Conservation (phyloP, 2,888 invertebrate genomes). For the Pachliopta kotzebuea region DNA sequence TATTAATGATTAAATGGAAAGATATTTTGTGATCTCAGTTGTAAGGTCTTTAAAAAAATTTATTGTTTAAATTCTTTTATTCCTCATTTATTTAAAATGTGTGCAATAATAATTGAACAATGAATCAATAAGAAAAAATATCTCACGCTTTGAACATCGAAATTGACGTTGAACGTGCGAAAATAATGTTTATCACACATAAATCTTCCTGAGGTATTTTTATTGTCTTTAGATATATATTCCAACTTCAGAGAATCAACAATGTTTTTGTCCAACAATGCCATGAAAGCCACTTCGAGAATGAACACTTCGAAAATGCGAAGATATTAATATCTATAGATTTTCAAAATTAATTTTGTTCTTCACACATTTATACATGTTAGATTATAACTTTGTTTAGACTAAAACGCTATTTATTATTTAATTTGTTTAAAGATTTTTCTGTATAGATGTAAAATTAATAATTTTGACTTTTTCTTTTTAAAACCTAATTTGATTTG, state of each 20-base stretch:
- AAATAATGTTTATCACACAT: constrained; percentile 17
- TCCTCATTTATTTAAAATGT: not conserved
- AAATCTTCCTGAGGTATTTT: constrained; percentile 14
- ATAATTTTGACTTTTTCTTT: no score
- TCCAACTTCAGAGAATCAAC: not conserved
- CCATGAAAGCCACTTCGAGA: not conserved
- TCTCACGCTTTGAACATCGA: constrained; percentile 19
- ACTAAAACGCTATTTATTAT: not conserved
- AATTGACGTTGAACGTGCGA: constrained; percentile 18
- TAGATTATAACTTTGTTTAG: not conserved
- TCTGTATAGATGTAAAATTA: no score
- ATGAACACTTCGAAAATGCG: not conserved
- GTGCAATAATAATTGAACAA: constrained; percentile 12
- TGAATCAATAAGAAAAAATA: constrained; percentile 9
- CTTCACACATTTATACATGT: not conserved
- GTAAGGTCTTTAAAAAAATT: no score
- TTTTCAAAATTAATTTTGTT: no score
- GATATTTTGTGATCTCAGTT: no score
- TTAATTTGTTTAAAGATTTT: not conserved
- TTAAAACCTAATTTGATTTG: no score
- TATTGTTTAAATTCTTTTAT: not conserved
- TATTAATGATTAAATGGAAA: no score
- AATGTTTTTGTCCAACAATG: not conserved
- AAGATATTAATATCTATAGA: no score
- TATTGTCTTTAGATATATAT: not conserved